Evolutionary conservation across 2,113 vertebrate species (phyloP).

Genomic region (Thalassoma bifasciatum): DNA sequence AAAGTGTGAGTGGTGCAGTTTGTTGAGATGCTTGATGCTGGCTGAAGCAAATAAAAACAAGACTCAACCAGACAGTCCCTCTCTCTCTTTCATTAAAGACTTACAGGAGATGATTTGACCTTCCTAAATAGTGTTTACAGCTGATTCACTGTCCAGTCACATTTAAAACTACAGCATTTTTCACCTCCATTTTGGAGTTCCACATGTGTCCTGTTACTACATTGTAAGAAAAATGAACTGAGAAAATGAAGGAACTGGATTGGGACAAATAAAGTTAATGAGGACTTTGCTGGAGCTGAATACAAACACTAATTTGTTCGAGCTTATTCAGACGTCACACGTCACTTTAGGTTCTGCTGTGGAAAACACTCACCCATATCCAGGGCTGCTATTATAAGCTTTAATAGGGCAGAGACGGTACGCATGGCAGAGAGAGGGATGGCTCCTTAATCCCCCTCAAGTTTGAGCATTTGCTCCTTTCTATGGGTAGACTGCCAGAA

Average conservation of each 20-base stretch:
- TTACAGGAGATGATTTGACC: slow-evolving; percentile 27
- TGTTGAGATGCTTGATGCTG: background rate
- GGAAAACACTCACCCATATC: slow-evolving; percentile 11
- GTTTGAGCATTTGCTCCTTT: slow-evolving; percentile 11
- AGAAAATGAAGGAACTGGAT: background rate
- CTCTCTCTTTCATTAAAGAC: slow-evolving; percentile 50
- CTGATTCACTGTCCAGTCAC: slow-evolving; percentile 7
- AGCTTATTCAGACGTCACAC: background rate
- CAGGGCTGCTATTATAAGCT: slow-evolving; percentile 32
- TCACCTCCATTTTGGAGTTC: background rate
- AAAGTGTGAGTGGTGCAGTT: background rate
- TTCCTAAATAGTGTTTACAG: slow-evolving; percentile 53
- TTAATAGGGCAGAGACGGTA: slow-evolving; percentile 15
- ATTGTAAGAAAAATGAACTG: background rate
- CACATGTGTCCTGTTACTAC: background rate
- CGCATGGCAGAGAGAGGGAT: background rate
- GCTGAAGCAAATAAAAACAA: slow-evolving; percentile 21
- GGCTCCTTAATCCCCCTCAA: slow-evolving; percentile 24
- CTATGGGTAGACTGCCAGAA: slow-evolving; percentile 31
- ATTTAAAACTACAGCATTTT: background rate
- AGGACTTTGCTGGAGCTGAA: background rate
- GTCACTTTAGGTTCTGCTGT: background rate
- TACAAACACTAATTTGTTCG: background rate
- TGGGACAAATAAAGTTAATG: background rate
- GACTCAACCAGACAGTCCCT: slow-evolving; percentile 15